Base-by-base conservation (phyloP, 1,140 invertebrate species). In the Drosophila ficusphila region DNA sequence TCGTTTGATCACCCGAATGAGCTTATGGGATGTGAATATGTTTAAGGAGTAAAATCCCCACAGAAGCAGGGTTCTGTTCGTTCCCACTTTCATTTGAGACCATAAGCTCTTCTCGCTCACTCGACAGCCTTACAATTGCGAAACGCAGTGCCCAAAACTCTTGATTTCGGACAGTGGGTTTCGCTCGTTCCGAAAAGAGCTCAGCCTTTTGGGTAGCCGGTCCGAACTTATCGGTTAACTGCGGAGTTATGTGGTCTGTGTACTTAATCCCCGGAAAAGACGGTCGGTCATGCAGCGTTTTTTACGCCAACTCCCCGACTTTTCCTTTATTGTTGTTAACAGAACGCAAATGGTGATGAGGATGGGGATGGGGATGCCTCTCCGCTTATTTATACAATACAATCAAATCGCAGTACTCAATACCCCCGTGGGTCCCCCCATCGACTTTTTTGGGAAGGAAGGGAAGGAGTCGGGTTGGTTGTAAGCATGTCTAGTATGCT, bases 401-500 rank as follows among this genome's bases (percentile, higher is more conserved):
- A 61, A 74, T 44, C 47, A 52, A 81, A 79, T 71, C 44, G 34
- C 71, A 79, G 16, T 71, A 71, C 60, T 51, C 42, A 34, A 60
- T 60, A 53, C 68, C 56, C 46, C 51, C 70, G 34, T 9, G 34
- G 6, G 11, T 61, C 7, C 11, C 8, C 6, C 19, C 9, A 31
- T 25, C 9, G n/a, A n/a, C n/a, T n/a, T n/a, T n/a, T n/a, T n/a
- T n/a, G n/a, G 8, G 18, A 9, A 7, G 29, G 8, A 2, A 2
- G 27, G 11, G 1, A 14, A n/a, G 23, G 14, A 34, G 16, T 31
- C 41, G 23, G 41, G 41, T 47, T 44, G 41, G 41, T 47, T 71
- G 53, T 31, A 52, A 61, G 58, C 57, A 58, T 79, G 76, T 79
- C 64, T 83, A 75, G 79, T 71, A 76, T 70, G 70, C 70, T 71